Percentiles rank a stretch among this genome's conserved stretches.
Conservation (phyloP, 2,797 vertebrate genomes). For the Furcifer pardalis region DNA sequence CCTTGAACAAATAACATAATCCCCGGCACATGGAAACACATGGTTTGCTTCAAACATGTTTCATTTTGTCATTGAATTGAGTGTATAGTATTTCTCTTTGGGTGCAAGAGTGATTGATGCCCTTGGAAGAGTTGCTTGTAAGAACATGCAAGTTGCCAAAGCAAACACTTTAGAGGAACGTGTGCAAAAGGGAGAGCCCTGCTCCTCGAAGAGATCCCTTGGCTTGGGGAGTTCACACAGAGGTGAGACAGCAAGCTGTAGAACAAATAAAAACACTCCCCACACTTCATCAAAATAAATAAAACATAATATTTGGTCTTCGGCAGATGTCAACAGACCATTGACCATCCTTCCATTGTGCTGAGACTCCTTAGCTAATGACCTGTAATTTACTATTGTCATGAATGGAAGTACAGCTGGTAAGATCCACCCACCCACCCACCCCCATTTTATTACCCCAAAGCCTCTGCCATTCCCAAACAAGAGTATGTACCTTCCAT, state of each 20-base stretch:
- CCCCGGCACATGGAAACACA: conserved; percentile 84
- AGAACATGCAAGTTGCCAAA: conserved; percentile 90
- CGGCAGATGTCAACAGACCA: conserved; percentile 69
- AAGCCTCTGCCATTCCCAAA: conserved; percentile 63
- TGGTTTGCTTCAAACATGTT: conserved; percentile 91
- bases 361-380: conserved; percentile 74
- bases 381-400: conserved; percentile 73
- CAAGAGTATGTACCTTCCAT: conserved; percentile 66
- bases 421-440: conserved; percentile 64
- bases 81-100: conserved; percentile 81
- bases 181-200: conserved; percentile 81
- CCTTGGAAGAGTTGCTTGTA: conserved; percentile 89
- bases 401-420: conserved; percentile 75
- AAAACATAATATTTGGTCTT: conserved; percentile 80
- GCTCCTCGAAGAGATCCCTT: conserved; percentile 84
- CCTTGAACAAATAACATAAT: conserved; percentile 77
- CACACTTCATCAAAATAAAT: conserved; percentile 90
- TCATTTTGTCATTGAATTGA: conserved; percentile 93
- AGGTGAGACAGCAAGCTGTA: conserved; percentile 91
- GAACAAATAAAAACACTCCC: conserved; percentile 91
- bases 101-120: conserved; percentile 95
- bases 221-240: conserved; percentile 87
- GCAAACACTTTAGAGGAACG: conserved; percentile 88
- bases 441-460: conserved; percentile 63
- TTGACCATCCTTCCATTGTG: conserved; percentile 72